Conservation (phyloP, 2,888 invertebrate genomes). For the Tigriopus californicus region DNA sequence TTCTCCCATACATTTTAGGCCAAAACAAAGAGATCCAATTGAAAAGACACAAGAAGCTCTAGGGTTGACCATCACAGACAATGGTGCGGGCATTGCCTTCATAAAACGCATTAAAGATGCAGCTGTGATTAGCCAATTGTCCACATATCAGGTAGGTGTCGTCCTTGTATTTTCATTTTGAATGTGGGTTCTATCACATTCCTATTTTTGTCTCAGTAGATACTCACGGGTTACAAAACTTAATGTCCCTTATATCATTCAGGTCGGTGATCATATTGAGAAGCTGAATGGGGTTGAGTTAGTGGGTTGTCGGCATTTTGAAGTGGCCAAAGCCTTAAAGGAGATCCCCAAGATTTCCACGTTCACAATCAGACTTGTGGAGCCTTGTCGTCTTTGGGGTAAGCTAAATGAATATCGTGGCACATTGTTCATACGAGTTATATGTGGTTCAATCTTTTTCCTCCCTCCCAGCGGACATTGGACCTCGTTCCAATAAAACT, state of each 20-base stretch:
- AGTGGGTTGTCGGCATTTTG: slow-evolving; percentile 81
- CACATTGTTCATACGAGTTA: slow-evolving; percentile 37
- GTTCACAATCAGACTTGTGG: slow-evolving; percentile 71
- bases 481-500: too few relatives aligned
- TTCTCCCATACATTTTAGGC: slow-evolving; percentile 32
- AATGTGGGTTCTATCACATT: not conserved
- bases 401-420: too few relatives aligned
- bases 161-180: not conserved
- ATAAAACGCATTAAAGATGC: slow-evolving; percentile 90
- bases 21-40: slow-evolving; percentile 79
- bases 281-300: slow-evolving; percentile 61
- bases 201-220: too few relatives aligned
- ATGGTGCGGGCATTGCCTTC: slow-evolving; percentile 90
- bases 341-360: slow-evolving; percentile 71
- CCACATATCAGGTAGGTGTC: not conserved
- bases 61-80: slow-evolving; percentile 93
- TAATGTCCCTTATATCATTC: slow-evolving; percentile 24
- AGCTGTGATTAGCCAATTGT: slow-evolving; percentile 51
- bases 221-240: too few relatives aligned
- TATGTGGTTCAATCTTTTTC: slow-evolving; percentile 27
- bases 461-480: not conserved
- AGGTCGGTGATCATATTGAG: slow-evolving; percentile 93
- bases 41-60: slow-evolving; percentile 79
- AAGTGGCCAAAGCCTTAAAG: slow-evolving; percentile 85
- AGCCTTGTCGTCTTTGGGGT: slow-evolving; percentile 59